Evolutionary conservation across 2,888 invertebrate species (phyloP).

Genomic region (Caenorhabditis uteleia): DNA sequence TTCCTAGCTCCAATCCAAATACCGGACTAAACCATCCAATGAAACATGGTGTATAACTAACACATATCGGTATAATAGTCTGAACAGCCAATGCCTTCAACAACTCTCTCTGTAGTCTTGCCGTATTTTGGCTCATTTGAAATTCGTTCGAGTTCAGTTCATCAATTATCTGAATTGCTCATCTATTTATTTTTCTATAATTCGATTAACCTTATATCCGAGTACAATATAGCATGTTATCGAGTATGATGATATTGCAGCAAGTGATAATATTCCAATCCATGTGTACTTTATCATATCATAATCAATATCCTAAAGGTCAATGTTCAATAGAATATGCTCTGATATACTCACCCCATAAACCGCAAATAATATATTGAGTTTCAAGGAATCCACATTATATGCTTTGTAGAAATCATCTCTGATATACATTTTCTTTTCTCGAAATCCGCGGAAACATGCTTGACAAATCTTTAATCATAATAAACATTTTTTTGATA

Average conservation of each 20-base stretch:
- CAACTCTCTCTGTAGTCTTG: neutral
- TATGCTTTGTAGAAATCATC: no score
- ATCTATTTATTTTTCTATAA: conserved; percentile 3
- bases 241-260: conserved; percentile 4
- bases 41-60: conserved; percentile 15
- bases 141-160: no score
- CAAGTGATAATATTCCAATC: neutral
- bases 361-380: conserved; percentile 1
- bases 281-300: no score
- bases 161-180: no score
- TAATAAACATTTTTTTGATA: no score
- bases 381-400: neutral
- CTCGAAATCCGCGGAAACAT: neutral
- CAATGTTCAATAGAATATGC: no score
- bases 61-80: conserved; percentile 16
- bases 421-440: neutral
- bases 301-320: no score
- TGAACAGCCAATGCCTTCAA: conserved; percentile 11
- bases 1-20: conserved; percentile 9
- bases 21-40: conserved; percentile 17
- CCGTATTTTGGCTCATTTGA: neutral
- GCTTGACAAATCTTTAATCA: no score
- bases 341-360: no score
- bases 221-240: neutral
- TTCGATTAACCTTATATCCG: conserved; percentile 4